These are phyloP conservation scores for Carabus problematicus DNA, from an alignment of 2,888 invertebrate genomes.

Conservation along the genomic window DNA sequence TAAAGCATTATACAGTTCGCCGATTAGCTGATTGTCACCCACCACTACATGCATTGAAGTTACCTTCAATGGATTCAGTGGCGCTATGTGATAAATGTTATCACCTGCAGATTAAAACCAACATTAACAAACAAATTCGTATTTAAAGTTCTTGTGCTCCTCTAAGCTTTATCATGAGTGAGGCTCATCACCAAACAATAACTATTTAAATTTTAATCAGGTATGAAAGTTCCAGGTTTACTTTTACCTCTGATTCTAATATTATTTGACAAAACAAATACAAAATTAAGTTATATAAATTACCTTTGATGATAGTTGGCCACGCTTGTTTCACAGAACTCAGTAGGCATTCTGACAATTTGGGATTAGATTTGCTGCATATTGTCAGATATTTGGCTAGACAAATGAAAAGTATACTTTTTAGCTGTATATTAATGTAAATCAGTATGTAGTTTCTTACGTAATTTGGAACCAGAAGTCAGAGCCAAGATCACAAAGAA, in stretches of 20 bases:
- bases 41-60: background rate
- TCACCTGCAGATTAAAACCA: background rate
- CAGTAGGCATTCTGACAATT: constrained; percentile 13
- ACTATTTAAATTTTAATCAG: too few species aligned
- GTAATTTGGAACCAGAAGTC: too few species aligned
- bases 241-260: too few species aligned
- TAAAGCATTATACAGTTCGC: background rate
- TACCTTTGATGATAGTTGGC: constrained; percentile 23
- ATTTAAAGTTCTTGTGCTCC: too few species aligned
- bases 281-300: background rate
- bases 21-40: background rate
- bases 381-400: constrained; percentile 24
- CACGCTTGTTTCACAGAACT: constrained; percentile 22
- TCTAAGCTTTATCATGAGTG: too few species aligned
- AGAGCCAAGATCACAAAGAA: too few species aligned
- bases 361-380: constrained; percentile 21
- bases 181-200: too few species aligned
- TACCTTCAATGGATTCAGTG: background rate
- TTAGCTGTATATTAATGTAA: too few species aligned
- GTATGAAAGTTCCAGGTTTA: too few species aligned
- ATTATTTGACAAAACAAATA: too few species aligned
- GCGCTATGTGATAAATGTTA: background rate
- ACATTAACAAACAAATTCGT: too few species aligned
- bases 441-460: too few species aligned
- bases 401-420: constrained; percentile 6